phyloP scores from a whole-genome alignment of 2,113 vertebrate species.

The Ancistrus triradiatus region DNA sequence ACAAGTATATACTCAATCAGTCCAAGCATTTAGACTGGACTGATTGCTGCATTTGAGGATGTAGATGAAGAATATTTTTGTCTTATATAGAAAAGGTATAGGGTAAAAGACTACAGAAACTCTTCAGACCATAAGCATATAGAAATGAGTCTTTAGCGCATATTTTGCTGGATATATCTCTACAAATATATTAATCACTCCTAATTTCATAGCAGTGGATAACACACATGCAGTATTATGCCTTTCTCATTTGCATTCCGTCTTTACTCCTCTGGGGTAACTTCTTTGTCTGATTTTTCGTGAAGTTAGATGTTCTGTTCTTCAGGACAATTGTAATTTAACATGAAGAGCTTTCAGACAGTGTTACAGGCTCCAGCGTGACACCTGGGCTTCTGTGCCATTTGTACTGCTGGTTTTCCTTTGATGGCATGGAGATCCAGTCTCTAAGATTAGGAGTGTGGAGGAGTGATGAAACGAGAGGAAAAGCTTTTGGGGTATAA shows the following conservation, averaged over 20 bases:
- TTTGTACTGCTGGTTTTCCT: slow-evolving; percentile 36
- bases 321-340: background rate
- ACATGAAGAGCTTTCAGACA: background rate
- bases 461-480: slow-evolving; percentile 54
- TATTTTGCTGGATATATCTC: no score
- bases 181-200: slow-evolving; percentile 4
- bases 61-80: no score
- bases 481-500: slow-evolving; percentile 46
- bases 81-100: no score
- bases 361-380: background rate
- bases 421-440: slow-evolving; percentile 60
- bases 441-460: slow-evolving; percentile 53
- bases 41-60: no score
- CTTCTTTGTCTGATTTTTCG: background rate
- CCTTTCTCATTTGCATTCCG: background rate
- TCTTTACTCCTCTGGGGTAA: background rate
- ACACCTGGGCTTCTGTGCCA: slow-evolving; percentile 34
- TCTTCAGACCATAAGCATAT: no score
- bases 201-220: background rate
- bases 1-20: no score
- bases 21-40: no score
- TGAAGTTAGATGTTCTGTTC: background rate
- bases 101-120: no score
- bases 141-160: no score
- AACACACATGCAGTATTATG: no score